A percentile compares a stretch with the other conserved stretches of the same genome.
phyloP scores from a whole-genome alignment of 2,113 vertebrate genomes.

The Phyllostomus hastatus region DNA sequence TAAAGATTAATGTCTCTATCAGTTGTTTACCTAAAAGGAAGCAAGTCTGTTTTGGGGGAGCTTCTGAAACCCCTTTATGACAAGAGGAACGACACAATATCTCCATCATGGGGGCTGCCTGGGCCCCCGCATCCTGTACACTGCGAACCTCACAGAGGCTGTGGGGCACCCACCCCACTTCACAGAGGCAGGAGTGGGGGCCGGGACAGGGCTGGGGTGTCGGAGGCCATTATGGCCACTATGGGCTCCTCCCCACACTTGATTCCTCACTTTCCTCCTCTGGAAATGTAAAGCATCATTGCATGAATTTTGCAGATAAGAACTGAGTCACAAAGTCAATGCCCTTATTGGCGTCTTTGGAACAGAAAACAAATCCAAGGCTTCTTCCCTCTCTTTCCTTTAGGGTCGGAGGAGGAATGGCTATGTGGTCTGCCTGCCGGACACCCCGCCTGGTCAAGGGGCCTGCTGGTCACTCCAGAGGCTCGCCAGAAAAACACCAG shows the following conservation, averaged over 20 bases:
- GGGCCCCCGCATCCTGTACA: accelerated
- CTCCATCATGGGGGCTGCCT: not conserved
- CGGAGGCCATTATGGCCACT: not conserved
- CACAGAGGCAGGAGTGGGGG: not conserved
- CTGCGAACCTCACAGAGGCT: not conserved
- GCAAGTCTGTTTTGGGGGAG: not conserved
- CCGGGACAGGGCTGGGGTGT: not conserved
- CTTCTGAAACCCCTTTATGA: not conserved
- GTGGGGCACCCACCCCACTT: not conserved
- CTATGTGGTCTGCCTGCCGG: not conserved
- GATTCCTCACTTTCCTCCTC: not conserved
- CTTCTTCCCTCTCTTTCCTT: not conserved
- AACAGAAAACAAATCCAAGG: not conserved
- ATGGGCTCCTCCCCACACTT: not conserved
- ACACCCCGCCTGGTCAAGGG: no score
- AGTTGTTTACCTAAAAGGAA: not conserved
- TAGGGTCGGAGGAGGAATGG: not conserved
- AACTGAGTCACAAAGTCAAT: not conserved
- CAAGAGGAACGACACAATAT: accelerated
- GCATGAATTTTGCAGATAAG: not conserved
- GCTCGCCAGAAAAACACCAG: not conserved
- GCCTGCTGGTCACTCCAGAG: not conserved
- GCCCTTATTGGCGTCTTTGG: not conserved
- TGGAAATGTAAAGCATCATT: not conserved
- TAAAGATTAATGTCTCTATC: not conserved